Evolutionary conservation across 2,797 vertebrate genomes (phyloP).

Genomic region (Echeneis naucrates): DNA sequence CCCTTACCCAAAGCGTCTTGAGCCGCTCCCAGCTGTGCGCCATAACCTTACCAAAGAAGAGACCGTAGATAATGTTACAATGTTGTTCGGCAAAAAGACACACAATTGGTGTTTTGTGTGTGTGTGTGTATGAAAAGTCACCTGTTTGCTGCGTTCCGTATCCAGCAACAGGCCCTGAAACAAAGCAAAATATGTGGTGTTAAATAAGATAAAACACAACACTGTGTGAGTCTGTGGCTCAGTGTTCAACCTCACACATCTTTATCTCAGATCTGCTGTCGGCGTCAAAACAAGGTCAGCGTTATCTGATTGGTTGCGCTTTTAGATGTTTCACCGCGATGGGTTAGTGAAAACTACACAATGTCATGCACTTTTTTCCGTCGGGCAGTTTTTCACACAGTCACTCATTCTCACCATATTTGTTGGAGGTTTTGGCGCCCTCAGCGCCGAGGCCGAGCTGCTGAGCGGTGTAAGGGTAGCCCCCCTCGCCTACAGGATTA

Average conservation of each 20-base stretch:
- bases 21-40: slow-evolving; percentile 66
- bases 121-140: slow-evolving; percentile 14
- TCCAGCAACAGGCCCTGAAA: slow-evolving; percentile 59
- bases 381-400: background rate
- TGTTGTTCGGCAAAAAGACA: background rate
- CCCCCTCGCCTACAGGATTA: slow-evolving; percentile 68
- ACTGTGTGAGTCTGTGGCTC: too few relatives aligned
- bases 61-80: too few relatives aligned
- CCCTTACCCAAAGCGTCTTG: slow-evolving; percentile 77
- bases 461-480: slow-evolving; percentile 79
- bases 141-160: slow-evolving; percentile 68
- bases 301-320: too few relatives aligned
- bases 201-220: background rate
- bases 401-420: slow-evolving; percentile 78
- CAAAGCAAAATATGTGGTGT: slow-evolving; percentile 14
- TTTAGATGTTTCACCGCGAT: background rate
- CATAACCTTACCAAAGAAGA: slow-evolving; percentile 70
- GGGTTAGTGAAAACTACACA: background rate
- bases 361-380: slow-evolving; percentile 10
- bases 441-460: slow-evolving; percentile 75
- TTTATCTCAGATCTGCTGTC: background rate
- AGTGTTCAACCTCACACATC: background rate
- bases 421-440: slow-evolving; percentile 72
- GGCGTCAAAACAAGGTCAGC: too few relatives aligned
- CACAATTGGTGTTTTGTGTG: background rate